Base-by-base conservation (phyloP, 2,888 invertebrate species). In the Acleris sparsana region DNA sequence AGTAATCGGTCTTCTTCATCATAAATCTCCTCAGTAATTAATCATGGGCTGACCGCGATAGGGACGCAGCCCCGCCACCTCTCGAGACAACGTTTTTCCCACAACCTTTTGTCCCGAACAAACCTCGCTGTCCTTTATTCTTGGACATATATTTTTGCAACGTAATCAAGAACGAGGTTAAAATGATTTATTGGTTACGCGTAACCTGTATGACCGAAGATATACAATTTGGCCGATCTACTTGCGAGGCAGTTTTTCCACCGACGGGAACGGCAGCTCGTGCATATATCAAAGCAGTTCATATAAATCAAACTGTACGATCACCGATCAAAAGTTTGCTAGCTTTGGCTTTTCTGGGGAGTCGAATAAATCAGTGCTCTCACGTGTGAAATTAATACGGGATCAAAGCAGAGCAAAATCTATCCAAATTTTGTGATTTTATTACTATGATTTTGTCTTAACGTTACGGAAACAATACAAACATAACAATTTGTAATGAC, bases 301-400 rank as follows among this genome's bases (percentile, higher is more conserved):
- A 73, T 70, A 84, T 87, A 86, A 87, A 87, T 87, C 85, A 82
- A 75, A 80, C 70, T 74, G 75, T 73, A 78, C 80, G 84, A 86
- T 87, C 85, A 79, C 80, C 75, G 83, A 84, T 86, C 86, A 82
- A 80, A 85, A 86, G 76, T 85, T 86, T 76, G 80, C 75, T 77
- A 84, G 83, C 81, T 84, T 85, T 82, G 82, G 83, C 80, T 83
- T 84, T 85, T 80, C 75, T 76, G 77, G 77, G 80, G 80, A 83
- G 82, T 80, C 79, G 74, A 79, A 85, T 86, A 85, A 86, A 86
- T 87, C 83, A 80, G 81, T 74, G 70, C 77, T 68, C 70, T 79
- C 78, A 73, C 71, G 78, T 82, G 82, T 83, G 81, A 87, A 88
- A 86, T 87, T 83, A 85, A 84, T 84, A 79, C 76, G 79, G 79